A percentile compares a stretch with the other conserved stretches of the same genome.
phyloP scores from a whole-genome alignment of 1,140 invertebrate species.

The Temnothorax curvispinosus region DNA sequence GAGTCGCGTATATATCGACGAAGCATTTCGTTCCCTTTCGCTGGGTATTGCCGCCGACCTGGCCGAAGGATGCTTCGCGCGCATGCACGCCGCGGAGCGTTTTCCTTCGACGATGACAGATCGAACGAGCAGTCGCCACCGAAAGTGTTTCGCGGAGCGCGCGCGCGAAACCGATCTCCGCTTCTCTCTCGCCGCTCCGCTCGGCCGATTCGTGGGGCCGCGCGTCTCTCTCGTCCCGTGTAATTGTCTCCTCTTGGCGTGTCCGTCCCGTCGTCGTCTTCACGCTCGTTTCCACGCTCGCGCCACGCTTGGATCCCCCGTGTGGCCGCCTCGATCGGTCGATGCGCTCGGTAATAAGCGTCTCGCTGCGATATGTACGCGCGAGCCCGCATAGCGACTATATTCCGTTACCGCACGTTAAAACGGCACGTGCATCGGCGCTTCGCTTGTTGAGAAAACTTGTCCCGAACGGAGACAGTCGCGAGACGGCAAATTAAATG shows the following conservation, averaged over 20 bases:
- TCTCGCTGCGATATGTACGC: background rate
- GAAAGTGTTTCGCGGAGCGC: constrained; percentile 14
- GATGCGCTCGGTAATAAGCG: constrained; percentile 7
- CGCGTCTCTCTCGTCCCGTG: background rate
- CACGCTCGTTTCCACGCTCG: background rate
- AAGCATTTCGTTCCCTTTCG: constrained; percentile 27
- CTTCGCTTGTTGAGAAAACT: background rate
- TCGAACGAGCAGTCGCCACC: constrained; percentile 51
- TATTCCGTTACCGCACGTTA: background rate
- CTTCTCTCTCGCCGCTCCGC: background rate
- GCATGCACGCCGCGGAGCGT: constrained; percentile 32
- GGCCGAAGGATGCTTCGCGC: background rate
- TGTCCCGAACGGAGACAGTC: background rate
- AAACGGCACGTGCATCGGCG: constrained; percentile 10
- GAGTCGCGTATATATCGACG: constrained; percentile 24
- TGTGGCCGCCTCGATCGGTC: background rate
- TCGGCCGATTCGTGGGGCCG: background rate
- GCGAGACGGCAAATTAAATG: background rate
- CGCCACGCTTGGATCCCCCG: background rate
- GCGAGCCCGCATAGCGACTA: background rate
- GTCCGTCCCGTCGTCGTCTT: background rate
- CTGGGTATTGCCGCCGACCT: background rate
- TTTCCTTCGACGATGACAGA: constrained; percentile 33
- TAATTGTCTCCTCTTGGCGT: background rate
- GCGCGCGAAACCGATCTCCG: background rate